These are phyloP conservation scores for Anagrus nilaparvatae DNA, from an alignment of 1,140 invertebrate species.

Conservation along the genomic window DNA sequence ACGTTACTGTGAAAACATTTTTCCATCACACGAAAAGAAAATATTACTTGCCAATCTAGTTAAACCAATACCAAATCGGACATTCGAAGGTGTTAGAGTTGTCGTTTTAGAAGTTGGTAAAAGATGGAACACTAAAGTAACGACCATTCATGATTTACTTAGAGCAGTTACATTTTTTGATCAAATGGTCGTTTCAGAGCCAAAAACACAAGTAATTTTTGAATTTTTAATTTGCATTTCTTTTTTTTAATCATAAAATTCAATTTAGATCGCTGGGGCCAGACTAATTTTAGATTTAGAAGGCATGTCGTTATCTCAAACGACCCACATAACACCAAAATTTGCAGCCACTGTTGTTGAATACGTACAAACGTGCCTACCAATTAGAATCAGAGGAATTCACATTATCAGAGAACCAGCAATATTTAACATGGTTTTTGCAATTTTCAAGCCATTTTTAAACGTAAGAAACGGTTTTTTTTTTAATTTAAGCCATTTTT, in stretches of 20 bases:
- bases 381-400: conserved; percentile 55
- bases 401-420: conserved; percentile 72
- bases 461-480: no score
- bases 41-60: conserved; percentile 45
- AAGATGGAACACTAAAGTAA: conserved; percentile 55
- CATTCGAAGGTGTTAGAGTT: conserved; percentile 44
- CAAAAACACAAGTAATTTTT: conserved; percentile 47
- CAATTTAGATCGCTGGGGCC: conserved; percentile 39
- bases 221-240: no score
- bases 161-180: conserved; percentile 46
- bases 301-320: conserved; percentile 53
- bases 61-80: conserved; percentile 46
- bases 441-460: conserved; percentile 69
- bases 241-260: no score
- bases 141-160: conserved; percentile 48
- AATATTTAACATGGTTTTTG: conserved; percentile 65
- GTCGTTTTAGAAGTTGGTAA: conserved; percentile 47
- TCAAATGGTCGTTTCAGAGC: conserved; percentile 50
- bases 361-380: conserved; percentile 59
- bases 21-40: conserved; percentile 39
- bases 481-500: no score
- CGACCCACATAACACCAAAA: conserved; percentile 57
- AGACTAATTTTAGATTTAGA: conserved; percentile 60
- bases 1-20: conserved; percentile 40
- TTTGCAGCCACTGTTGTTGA: conserved; percentile 53